phyloP scores from a whole-genome alignment of 2,888 invertebrate genomes.

The Pherbina coryleti region DNA sequence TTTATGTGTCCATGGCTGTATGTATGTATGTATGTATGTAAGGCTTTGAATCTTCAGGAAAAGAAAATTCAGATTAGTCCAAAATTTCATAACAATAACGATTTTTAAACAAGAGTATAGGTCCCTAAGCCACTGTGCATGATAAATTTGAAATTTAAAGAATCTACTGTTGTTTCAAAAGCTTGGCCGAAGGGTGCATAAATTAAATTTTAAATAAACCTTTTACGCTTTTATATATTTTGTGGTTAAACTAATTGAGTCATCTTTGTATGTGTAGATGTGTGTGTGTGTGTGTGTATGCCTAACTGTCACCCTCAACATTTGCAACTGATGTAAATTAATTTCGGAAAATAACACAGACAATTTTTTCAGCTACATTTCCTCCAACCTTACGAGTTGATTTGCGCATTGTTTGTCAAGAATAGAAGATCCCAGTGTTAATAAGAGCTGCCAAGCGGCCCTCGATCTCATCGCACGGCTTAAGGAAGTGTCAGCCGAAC shows the following conservation, averaged over 20 bases:
- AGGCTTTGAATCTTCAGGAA: too few relatives aligned
- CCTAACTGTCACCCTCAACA: slow-evolving; percentile 20
- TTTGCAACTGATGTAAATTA: slow-evolving; percentile 49
- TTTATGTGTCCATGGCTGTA: too few relatives aligned
- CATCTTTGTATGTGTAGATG: slow-evolving; percentile 50
- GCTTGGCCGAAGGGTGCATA: slow-evolving; percentile 65
- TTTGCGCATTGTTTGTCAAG: slow-evolving; percentile 41
- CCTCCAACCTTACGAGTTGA: slow-evolving; percentile 26
- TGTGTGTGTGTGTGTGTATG: not conserved
- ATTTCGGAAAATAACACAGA: slow-evolving; percentile 58
- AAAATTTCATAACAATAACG: too few relatives aligned
- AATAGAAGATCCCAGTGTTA: not conserved
- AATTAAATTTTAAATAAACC: slow-evolving; percentile 67
- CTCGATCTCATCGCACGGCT: not conserved
- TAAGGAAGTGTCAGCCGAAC: slow-evolving; percentile 10
- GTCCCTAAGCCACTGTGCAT: slow-evolving; percentile 33
- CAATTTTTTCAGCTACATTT: slow-evolving; percentile 41
- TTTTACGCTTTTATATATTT: slow-evolving; percentile 60
- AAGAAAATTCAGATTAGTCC: too few relatives aligned
- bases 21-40: too few relatives aligned
- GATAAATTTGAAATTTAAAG: not conserved
- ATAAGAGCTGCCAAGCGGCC: not conserved
- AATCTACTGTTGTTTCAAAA: not conserved
- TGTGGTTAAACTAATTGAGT: slow-evolving; percentile 70
- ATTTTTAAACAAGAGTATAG: not conserved